A percentile compares a stretch with the other conserved stretches of the same genome.
Evolutionary conservation across 2,888 invertebrate genomes (phyloP).

Genomic region (Ypsolopha scabrella): DNA sequence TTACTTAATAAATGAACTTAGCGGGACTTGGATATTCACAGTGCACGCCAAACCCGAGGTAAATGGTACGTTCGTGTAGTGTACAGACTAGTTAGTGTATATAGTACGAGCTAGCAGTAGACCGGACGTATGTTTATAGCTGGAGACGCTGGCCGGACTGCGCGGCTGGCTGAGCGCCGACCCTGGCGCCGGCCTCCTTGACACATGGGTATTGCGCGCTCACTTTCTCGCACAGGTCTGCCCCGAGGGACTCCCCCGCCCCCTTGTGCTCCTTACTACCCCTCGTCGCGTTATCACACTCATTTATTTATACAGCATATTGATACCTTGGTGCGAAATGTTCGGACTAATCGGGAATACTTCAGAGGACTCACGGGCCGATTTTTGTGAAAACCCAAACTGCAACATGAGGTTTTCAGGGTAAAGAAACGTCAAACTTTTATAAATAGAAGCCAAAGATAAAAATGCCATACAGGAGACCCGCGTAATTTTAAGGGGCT

Average conservation of each 20-base stretch:
- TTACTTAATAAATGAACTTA: no score
- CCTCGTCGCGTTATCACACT: no score
- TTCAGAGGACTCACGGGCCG: no score
- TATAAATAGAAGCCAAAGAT: no score
- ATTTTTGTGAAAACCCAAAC: no score
- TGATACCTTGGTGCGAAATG: no score
- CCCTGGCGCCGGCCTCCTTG: slow-evolving; percentile 59
- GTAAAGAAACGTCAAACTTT: no score
- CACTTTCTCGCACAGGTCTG: slow-evolving; percentile 70
- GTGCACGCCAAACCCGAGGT: background rate
- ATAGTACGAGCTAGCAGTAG: background rate
- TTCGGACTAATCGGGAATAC: no score
- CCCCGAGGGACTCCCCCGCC: slow-evolving; percentile 27
- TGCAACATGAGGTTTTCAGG: no score
- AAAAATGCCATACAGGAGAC: no score
- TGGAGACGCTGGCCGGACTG: slow-evolving; percentile 67
- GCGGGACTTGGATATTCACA: background rate
- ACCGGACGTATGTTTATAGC: slow-evolving; percentile 55
- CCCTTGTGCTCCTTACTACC: slow-evolving; percentile 5
- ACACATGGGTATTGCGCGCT: slow-evolving; percentile 72
- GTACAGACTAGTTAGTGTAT: slow-evolving; percentile 17
- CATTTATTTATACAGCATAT: no score
- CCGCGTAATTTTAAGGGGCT: no score
- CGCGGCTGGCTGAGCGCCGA: slow-evolving; percentile 65
- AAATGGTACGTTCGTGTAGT: background rate